phyloP scores from a whole-genome alignment of 2,797 vertebrate species.

The Triplophysa bombifrons region DNA sequence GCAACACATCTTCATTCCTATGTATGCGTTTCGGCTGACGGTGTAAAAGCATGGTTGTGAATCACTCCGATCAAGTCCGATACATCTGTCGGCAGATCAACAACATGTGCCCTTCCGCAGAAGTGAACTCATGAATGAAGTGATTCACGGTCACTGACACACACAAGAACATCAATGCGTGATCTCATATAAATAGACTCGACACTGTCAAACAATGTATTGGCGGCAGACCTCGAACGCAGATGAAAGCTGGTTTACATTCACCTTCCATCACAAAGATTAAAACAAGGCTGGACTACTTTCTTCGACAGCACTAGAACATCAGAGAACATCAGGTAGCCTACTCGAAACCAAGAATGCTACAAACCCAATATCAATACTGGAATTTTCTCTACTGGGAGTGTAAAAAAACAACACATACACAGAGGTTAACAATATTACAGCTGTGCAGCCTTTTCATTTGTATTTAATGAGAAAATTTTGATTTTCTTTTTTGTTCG shows the following conservation, averaged over 20 bases:
- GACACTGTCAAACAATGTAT: not conserved
- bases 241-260: not conserved
- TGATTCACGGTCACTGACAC: conserved; percentile 15
- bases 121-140: conserved; percentile 30
- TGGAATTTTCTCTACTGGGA: not conserved
- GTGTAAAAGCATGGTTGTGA: not conserved
- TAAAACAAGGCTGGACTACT: conserved; percentile 19
- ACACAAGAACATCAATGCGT: conserved; percentile 3
- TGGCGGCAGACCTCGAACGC: not conserved
- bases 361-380: not conserved
- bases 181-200: conserved; percentile 18
- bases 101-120: conserved; percentile 9
- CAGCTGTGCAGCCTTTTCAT: not conserved
- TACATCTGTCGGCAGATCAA: not conserved
- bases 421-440: not conserved
- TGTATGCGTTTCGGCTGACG: conserved; percentile 6
- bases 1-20: conserved; percentile 22
- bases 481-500: too few relatives aligned
- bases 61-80: conserved; percentile 16
- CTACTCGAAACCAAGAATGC: conserved; percentile 8
- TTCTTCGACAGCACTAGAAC: not conserved
- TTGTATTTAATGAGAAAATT: too few relatives aligned
- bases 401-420: not conserved
- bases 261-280: not conserved
- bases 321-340: conserved; percentile 2